Base-by-base conservation (phyloP, 2,113 vertebrate species). In the Drymodes brunneopygia region DNA sequence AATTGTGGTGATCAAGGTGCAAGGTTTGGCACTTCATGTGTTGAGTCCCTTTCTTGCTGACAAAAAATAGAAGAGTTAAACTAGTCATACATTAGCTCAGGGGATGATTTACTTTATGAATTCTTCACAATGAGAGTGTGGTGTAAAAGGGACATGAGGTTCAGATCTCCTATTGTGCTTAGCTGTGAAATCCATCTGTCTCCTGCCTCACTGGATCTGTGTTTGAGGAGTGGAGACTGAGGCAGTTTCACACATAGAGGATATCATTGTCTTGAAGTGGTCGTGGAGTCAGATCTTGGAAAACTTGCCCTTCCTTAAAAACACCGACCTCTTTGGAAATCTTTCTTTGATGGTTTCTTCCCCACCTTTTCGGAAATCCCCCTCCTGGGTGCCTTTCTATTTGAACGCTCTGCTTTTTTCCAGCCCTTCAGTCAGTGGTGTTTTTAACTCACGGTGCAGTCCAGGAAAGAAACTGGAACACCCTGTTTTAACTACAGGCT, bases 311-410 rank as follows among this genome's bases (percentile, higher is more conserved):
- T 89, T 65, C 65, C 92, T 61, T 57, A 65, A 64, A 57, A 81
- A 48, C 73, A 47, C 40, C 0, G 6, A 66, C 47, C 48, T 78
- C 83, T 70, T 74, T 92, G 91, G 77, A 88, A 92, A 66, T 51
- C 65, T 88, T 73, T 35, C 92, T 96, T 95, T 97, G 94, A 95
- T 94, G 86, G 67, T 88, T 95, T 88, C 80, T 92, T 88, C 80
- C 47, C 91, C 94, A 88, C 86, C 80, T 92, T 81, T 92, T 88
- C 3, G 91, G 94, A 95, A 96, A 96, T 94, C 75, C 96, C 96
- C 91, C 38, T 88, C 42, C 61, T 57, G 42, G 91, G 58, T 62
- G 71, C 64, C 51, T 93, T 82, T 58, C 67, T 88, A 33, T 93
- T 94, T 88, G 86, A 94, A 92, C 80, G 81, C 54, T 19, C 7